Conservation (phyloP, 2,888 invertebrate species). For the Corythucha ciliata region DNA sequence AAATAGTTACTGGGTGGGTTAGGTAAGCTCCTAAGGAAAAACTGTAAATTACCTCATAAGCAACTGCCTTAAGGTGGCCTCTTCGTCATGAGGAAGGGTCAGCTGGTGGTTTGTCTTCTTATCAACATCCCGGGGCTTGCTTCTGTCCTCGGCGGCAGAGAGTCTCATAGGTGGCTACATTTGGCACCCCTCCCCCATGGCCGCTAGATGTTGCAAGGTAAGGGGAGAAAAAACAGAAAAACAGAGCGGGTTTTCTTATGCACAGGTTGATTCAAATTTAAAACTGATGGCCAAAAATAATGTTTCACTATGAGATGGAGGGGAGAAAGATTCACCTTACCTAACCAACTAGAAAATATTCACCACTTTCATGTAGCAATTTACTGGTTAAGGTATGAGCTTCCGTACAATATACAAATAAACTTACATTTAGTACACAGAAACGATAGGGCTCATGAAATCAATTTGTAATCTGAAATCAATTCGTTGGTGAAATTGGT, state of each 20-base stretch:
- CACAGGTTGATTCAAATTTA: neutral
- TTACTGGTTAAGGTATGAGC: too few species aligned
- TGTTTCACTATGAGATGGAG: neutral
- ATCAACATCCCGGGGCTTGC: constrained; percentile 38
- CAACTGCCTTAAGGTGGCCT: constrained; percentile 89
- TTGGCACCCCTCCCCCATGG: constrained; percentile 27
- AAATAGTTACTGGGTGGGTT: neutral
- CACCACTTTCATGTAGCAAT: too few species aligned
- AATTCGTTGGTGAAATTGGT: too few species aligned
- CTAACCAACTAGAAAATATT: too few species aligned
- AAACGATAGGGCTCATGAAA: too few species aligned
- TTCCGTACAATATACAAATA: too few species aligned
- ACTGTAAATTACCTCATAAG: constrained; percentile 65
- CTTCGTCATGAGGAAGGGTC: constrained; percentile 52
- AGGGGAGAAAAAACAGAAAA: constrained; percentile 4
- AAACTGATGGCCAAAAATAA: neutral
- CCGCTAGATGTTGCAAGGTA: constrained; percentile 14
- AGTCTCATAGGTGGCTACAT: constrained; percentile 30
- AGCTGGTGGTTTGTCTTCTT: constrained; percentile 34
- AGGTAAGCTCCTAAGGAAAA: neutral
- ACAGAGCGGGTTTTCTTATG: neutral
- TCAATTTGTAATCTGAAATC: too few species aligned
- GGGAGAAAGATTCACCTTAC: too few species aligned
- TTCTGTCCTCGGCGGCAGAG: constrained; percentile 39
- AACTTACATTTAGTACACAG: too few species aligned